A percentile compares a stretch with the other conserved stretches of the same genome.
Evolutionary conservation across 1,140 invertebrate species (phyloP).

Genomic region (Megathymus violae): DNA sequence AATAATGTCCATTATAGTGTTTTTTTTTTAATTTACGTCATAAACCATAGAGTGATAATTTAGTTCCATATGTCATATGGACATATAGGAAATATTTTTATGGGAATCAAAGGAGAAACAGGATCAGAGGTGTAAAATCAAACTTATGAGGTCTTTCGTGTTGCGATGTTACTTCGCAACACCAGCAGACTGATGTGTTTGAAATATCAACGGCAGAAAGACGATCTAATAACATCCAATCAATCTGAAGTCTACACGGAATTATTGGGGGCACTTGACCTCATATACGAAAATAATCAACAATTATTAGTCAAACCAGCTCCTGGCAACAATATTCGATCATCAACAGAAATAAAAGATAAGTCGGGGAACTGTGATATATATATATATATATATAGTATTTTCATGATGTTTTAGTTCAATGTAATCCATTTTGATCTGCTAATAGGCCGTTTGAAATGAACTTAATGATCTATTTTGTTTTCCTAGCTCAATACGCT

Average conservation of each 20-base stretch:
- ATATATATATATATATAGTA: constrained; percentile 9
- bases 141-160: too few species aligned
- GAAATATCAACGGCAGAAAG: constrained; percentile 19
- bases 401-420: constrained; percentile 18
- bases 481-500: too few species aligned
- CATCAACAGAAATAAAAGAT: constrained; percentile 5
- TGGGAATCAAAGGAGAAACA: too few species aligned
- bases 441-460: constrained; percentile 21
- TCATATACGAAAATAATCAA: constrained; percentile 53
- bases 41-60: too few species aligned
- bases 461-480: too few species aligned
- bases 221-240: constrained; percentile 46
- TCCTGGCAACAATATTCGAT: background rate
- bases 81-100: too few species aligned
- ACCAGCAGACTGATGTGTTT: background rate
- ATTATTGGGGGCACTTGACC: constrained; percentile 54
- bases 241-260: constrained; percentile 30
- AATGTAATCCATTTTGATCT: constrained; percentile 12
- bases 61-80: too few species aligned
- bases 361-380: too few species aligned
- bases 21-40: too few species aligned
- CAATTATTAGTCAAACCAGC: constrained; percentile 46
- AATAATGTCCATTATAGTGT: too few species aligned
- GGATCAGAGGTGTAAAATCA: too few species aligned
- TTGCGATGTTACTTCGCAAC: too few species aligned